Evolutionary conservation across 2,888 invertebrate species (phyloP), one percentile per base, ranked within the genome.

Genomic region (Campoplex capitator): DNA sequence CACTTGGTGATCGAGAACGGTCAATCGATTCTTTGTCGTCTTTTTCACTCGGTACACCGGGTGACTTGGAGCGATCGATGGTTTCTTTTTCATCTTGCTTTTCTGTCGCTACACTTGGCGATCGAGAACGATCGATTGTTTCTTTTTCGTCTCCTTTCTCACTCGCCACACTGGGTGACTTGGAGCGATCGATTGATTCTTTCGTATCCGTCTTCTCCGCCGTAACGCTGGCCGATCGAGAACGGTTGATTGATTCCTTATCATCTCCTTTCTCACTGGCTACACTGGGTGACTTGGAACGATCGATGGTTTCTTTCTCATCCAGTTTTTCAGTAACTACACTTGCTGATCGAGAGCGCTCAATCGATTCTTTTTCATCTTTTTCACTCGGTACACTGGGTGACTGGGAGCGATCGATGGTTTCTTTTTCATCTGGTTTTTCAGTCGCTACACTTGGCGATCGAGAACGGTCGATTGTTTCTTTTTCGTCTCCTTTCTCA

Each of bases 21-120:
- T 58, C 86, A 2, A n/a, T 1, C 2, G 62, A 51, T 78, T 82
- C 85, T 71, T 83, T 86, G 23, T 86, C 88, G n/a, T 83, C 78
- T 3, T 18, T 79, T 75, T 79, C 70, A 28, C 6, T 18, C 16
- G n/a, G 54, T 28, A 76, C 38, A 65, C 80, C 74, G 11, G 71
- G 23, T 38, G 70, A 73, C 38, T 81, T 84, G 11, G 48, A 80
- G 38, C 65, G 38, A 11, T 56, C 67, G 3, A 18, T 76, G 4
- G 45, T 13, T 35, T 65, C 70, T 32, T 42, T 23, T 67, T 35
- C 54, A 3, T 28, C 16, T 7, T 82, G 9, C 73, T 83, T 84
- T n/a, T 86, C 89, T 38, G 80, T 42, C n/a, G 73, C 74, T 73
- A 88, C 62, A 23, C 77, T 82, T 0, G 65, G 54, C 2, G 82